Conservation (phyloP, 1,140 invertebrate species). For the Ridgeia piscesae region DNA sequence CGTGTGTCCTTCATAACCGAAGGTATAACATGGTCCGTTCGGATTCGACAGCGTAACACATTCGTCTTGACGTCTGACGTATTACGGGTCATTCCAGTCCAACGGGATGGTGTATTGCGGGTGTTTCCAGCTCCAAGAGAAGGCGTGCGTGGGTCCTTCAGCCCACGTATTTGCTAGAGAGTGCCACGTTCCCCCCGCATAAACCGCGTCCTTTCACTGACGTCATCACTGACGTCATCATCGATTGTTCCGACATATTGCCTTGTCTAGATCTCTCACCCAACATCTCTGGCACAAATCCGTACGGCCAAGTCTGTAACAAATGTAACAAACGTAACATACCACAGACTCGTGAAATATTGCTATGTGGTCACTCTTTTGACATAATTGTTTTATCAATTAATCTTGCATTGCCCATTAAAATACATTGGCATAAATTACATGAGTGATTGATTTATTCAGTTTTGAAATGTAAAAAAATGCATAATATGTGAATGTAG, state of each 20-base stretch:
- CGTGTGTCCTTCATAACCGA: no score
- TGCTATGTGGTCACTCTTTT: not conserved
- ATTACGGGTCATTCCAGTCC: not conserved
- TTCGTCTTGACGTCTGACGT: not conserved
- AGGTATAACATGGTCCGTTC: no score
- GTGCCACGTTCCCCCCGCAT: not conserved
- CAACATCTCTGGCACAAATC: not conserved
- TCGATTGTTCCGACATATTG: not conserved
- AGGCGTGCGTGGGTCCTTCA: not conserved
- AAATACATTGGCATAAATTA: no score
- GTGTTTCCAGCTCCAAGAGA: not conserved
- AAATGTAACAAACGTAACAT: not conserved
- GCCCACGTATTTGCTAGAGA: not conserved
- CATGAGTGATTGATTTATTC: no score
- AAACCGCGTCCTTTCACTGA: not conserved
- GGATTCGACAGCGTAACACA: not conserved
- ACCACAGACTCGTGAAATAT: not conserved
- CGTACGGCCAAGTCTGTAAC: not conserved
- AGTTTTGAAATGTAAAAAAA: no score
- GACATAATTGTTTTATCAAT: not conserved
- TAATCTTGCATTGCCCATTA: not conserved
- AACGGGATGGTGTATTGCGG: not conserved
- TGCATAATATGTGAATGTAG: no score
- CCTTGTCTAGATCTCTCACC: not conserved
- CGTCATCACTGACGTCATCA: not conserved